Evolutionary conservation across 2,888 invertebrate species (phyloP).

Genomic region (Sylvicola fuscatus): DNA sequence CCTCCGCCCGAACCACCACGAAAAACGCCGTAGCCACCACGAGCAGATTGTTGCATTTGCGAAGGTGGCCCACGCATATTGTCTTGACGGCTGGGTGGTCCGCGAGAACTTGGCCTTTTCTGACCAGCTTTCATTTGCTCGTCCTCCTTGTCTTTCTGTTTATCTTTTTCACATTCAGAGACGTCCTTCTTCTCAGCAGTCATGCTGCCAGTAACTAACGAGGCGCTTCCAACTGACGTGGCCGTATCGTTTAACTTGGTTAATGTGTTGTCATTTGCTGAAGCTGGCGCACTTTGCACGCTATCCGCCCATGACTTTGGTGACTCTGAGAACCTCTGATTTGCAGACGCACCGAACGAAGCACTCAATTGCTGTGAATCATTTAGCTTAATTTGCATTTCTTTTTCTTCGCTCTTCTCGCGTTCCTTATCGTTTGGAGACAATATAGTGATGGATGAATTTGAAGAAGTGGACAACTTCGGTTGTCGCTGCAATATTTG

Average conservation of each 20-base stretch:
- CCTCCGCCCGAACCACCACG: slow-evolving; percentile 18
- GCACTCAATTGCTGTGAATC: background rate
- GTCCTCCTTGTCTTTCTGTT: slow-evolving; percentile 3
- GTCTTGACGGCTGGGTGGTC: background rate
- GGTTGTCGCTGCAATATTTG: slow-evolving; percentile 23
- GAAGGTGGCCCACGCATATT: slow-evolving; percentile 13
- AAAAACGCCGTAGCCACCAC: slow-evolving; percentile 7
- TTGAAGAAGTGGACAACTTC: slow-evolving; percentile 4
- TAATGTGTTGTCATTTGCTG: background rate
- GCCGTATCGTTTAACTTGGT: background rate
- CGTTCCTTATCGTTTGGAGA: slow-evolving; percentile 4
- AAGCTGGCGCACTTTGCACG: slow-evolving; percentile 5
- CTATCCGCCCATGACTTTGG: slow-evolving; percentile 6
- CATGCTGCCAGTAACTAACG: slow-evolving; percentile 13
- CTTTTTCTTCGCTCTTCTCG: slow-evolving; percentile 7
- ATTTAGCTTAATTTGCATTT: background rate
- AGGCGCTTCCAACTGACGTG: slow-evolving; percentile 7
- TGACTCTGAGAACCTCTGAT: background rate
- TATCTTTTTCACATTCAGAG: slow-evolving; percentile 7
- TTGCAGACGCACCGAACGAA: background rate
- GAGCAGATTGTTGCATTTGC: slow-evolving; percentile 7
- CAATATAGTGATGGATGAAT: slow-evolving; percentile 7
- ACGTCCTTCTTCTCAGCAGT: slow-evolving; percentile 19
- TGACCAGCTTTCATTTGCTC: slow-evolving; percentile 8
- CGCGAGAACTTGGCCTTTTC: slow-evolving; percentile 20